Conservation (phyloP, 2,888 invertebrate species). For the Scaptomyza flava region DNA sequence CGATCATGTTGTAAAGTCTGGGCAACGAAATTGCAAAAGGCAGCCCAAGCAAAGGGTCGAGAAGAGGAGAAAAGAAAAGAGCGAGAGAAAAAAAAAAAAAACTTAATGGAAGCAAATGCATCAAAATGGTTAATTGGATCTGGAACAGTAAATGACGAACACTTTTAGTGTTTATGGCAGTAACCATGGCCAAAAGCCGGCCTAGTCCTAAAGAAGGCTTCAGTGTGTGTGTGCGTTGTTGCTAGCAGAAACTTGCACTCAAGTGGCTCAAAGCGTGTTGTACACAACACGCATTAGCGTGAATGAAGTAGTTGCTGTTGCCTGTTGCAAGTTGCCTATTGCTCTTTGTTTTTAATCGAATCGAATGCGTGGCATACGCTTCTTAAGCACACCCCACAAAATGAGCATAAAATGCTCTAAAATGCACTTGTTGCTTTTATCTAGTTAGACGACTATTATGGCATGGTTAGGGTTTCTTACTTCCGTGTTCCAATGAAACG, state of each 20-base stretch:
- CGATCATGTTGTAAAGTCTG: constrained; percentile 75
- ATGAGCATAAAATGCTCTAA: constrained; percentile 56
- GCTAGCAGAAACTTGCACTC: constrained; percentile 40
- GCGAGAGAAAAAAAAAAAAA: constrained; percentile 31
- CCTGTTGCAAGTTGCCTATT: constrained; percentile 32
- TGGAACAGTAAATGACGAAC: constrained; percentile 84
- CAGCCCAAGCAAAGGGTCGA: constrained; percentile 43
- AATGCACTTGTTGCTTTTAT: constrained; percentile 66
- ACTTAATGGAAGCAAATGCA: constrained; percentile 83
- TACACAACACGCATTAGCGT: constrained; percentile 81
- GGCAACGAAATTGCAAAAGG: constrained; percentile 66
- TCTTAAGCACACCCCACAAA: not conserved
- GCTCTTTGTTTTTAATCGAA: constrained; percentile 63
- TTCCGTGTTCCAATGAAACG: not conserved
- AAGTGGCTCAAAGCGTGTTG: constrained; percentile 74
- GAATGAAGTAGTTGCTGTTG: constrained; percentile 72
- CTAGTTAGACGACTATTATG: constrained; percentile 23
- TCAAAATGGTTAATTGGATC: constrained; percentile 84
- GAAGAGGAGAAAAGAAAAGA: constrained; percentile 1
- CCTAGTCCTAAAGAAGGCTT: constrained; percentile 13
- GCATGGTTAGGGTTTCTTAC: constrained; percentile 4
- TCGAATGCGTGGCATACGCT: constrained; percentile 45
- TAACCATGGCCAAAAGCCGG: constrained; percentile 47
- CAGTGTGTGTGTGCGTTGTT: constrained; percentile 16
- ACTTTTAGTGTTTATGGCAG: constrained; percentile 81